These are phyloP conservation scores for Empidonax alnorum DNA, from an alignment of 2,113 vertebrate genomes.

Conservation along the genomic window DNA sequence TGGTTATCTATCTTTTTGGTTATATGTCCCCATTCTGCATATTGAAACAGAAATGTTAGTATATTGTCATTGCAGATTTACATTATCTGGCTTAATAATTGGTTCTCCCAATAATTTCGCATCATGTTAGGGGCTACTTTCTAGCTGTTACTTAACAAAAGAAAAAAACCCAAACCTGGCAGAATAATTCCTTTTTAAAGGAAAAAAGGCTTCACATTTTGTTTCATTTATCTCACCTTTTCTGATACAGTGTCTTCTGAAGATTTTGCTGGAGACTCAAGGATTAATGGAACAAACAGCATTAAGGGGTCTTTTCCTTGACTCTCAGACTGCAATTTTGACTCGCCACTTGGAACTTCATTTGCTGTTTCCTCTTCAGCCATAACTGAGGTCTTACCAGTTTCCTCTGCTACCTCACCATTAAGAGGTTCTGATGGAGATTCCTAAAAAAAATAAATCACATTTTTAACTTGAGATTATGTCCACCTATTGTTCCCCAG, in stretches of 20 bases:
- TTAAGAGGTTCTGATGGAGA: constrained; percentile 73
- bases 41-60: background rate
- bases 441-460: constrained; percentile 48
- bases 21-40: background rate
- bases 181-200: no score
- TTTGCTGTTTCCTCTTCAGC: constrained; percentile 62
- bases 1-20: background rate
- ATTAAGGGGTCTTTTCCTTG: constrained; percentile 63
- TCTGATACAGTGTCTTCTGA: constrained; percentile 60
- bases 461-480: background rate
- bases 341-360: constrained; percentile 64
- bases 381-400: constrained; percentile 8
- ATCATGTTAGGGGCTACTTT: background rate
- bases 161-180: background rate
- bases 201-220: background rate
- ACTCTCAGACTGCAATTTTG: constrained; percentile 61
- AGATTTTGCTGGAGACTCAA: constrained; percentile 63
- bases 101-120: background rate
- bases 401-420: constrained; percentile 73
- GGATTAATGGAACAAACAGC: constrained; percentile 14
- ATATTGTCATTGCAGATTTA: background rate
- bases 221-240: constrained; percentile 63
- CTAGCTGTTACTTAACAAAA: background rate
- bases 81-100: background rate
- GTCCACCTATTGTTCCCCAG: background rate